Conservation (phyloP, 2,797 vertebrate genomes). For the Sebastes jordani region DNA sequence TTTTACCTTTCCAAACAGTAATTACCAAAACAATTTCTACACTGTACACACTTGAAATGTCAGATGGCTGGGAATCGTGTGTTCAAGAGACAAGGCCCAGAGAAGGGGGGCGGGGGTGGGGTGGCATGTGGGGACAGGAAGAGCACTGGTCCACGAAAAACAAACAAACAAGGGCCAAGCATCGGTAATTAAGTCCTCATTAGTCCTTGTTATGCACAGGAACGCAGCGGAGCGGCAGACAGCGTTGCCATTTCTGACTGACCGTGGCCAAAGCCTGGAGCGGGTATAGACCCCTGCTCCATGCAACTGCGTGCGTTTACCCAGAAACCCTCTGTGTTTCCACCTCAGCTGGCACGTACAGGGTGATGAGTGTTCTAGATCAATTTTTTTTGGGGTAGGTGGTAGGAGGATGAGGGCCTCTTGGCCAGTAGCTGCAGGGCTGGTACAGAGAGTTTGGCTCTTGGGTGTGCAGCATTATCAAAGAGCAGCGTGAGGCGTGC, state of each 20-base stretch:
- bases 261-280: slow-evolving; percentile 27
- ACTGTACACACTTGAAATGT: slow-evolving; percentile 26
- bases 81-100: neutral
- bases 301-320: slow-evolving; percentile 29
- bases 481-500: slow-evolving; percentile 28
- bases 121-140: slow-evolving; percentile 44
- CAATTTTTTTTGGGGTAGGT: slow-evolving; percentile 18
- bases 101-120: neutral
- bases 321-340: slow-evolving; percentile 61
- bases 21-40: slow-evolving; percentile 11
- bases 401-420: neutral
- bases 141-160: slow-evolving; percentile 61
- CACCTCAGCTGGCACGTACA: slow-evolving; percentile 65
- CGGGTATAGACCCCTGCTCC: slow-evolving; percentile 6
- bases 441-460: slow-evolving; percentile 4
- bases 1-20: slow-evolving; percentile 21
- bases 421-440: neutral
- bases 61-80: slow-evolving; percentile 20
- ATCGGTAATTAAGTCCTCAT: slow-evolving; percentile 73
- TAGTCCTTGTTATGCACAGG: slow-evolving; percentile 64
- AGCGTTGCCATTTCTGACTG: slow-evolving; percentile 30
- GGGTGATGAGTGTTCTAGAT: slow-evolving; percentile 60
- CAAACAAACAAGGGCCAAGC: slow-evolving; percentile 74
- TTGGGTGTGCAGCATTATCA: slow-evolving; percentile 38
- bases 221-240: slow-evolving; percentile 58